Conservation (phyloP, 2,888 invertebrate species). For the Melieria crassipennis region DNA sequence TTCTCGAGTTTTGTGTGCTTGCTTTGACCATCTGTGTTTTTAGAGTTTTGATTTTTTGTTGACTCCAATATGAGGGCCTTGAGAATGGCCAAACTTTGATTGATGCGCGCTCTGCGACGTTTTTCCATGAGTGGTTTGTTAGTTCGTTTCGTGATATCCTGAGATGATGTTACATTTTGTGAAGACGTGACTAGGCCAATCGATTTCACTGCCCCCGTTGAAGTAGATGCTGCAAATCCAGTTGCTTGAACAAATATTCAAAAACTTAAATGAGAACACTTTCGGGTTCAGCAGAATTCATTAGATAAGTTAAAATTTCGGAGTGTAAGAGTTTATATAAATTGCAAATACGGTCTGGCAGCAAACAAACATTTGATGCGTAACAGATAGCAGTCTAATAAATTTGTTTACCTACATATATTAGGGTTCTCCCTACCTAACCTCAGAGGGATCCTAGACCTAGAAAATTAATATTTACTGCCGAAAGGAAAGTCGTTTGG, state of each 20-base stretch:
- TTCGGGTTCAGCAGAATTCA: too few relatives aligned
- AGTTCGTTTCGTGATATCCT: slow-evolving; percentile 69
- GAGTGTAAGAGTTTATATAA: too few relatives aligned
- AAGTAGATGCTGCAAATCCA: slow-evolving; percentile 53
- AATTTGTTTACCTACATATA: too few relatives aligned
- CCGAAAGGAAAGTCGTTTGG: too few relatives aligned
- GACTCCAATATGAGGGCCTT: slow-evolving; percentile 78
- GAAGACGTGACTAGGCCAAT: slow-evolving; percentile 61
- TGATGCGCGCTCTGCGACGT: slow-evolving; percentile 77
- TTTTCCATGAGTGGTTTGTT: slow-evolving; percentile 85
- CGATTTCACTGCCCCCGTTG: slow-evolving; percentile 52
- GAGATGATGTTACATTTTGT: slow-evolving; percentile 63
- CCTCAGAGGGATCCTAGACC: too few relatives aligned
- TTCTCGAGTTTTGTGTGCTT: slow-evolving; percentile 87
- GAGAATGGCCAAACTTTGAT: slow-evolving; percentile 77
- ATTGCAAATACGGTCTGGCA: too few relatives aligned
- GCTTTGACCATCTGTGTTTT: slow-evolving; percentile 68
- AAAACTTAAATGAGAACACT: too few relatives aligned
- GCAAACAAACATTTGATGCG: too few relatives aligned
- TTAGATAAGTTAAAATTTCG: too few relatives aligned
- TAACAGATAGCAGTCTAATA: too few relatives aligned
- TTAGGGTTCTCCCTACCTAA: too few relatives aligned
- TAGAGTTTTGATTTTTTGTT: slow-evolving; percentile 68
- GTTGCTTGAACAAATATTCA: slow-evolving; percentile 34
- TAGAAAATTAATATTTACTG: too few relatives aligned